phyloP scores from a whole-genome alignment of 2,113 vertebrate species.

The Lathamus discolor region DNA sequence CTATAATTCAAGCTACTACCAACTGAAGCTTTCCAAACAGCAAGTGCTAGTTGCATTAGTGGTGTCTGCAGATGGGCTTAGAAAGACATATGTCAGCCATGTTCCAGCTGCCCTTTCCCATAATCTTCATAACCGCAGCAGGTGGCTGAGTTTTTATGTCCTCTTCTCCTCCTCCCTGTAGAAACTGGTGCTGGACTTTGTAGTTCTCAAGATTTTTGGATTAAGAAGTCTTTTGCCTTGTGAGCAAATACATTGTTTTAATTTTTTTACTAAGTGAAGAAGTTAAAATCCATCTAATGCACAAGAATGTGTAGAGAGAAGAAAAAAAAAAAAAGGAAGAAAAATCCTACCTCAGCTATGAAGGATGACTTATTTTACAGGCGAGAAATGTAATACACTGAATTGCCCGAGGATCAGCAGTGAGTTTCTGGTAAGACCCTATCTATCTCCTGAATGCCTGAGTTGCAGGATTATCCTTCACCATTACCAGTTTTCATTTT shows the following conservation, averaged over 20 bases:
- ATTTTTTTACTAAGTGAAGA: neutral
- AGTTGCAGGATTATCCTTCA: neutral
- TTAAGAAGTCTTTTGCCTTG: neutral
- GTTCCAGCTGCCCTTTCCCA: neutral
- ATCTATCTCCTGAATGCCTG: neutral
- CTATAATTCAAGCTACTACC: neutral
- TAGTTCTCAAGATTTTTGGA: neutral
- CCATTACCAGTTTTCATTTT: neutral
- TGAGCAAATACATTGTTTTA: neutral
- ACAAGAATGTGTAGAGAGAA: neutral
- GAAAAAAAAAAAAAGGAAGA: neutral
- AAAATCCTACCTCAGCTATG: neutral
- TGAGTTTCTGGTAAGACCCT: neutral
- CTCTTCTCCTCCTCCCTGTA: neutral
- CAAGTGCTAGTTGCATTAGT: neutral
- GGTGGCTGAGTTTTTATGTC: neutral
- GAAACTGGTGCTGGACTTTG: neutral
- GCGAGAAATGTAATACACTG: neutral
- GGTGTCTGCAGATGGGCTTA: neutral
- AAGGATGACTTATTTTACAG: neutral
- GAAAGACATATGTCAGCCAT: neutral
- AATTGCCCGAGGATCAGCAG: constrained; percentile 9
- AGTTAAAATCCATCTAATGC: neutral
- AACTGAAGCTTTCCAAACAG: neutral
- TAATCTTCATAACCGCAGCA: neutral